Conservation (phyloP, 2,888 invertebrate genomes). For the Papilio protenor region DNA sequence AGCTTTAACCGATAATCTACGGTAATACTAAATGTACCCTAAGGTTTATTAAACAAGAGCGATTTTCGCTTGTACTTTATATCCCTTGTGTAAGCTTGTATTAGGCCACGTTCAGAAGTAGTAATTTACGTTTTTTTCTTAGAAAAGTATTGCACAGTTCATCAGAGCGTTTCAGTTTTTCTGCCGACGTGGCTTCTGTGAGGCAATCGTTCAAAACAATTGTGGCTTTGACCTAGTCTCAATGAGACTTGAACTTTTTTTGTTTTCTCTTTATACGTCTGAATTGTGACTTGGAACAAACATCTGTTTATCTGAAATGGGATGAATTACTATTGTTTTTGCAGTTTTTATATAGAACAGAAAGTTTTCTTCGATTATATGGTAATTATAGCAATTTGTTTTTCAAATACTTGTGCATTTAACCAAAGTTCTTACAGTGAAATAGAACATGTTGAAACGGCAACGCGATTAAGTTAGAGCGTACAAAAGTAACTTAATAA, state of each 20-base stretch:
- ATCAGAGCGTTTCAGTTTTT: constrained; percentile 37
- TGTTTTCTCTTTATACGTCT: background rate
- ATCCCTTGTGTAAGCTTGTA: constrained; percentile 26
- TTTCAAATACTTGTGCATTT: too few species aligned
- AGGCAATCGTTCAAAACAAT: constrained; percentile 27
- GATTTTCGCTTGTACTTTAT: constrained; percentile 33
- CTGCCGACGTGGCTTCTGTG: constrained; percentile 8
- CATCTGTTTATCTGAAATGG: background rate
- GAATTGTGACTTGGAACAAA: background rate
- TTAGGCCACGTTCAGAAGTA: constrained; percentile 31
- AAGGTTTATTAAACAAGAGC: constrained; percentile 8
- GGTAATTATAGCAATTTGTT: too few species aligned
- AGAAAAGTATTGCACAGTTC: constrained; percentile 32
- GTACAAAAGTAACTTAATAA: too few species aligned
- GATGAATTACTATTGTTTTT: background rate
- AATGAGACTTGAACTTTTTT: constrained; percentile 4
- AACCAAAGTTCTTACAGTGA: too few species aligned
- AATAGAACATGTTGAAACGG: too few species aligned
- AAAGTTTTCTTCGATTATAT: background rate
- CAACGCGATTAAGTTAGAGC: too few species aligned
- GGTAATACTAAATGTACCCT: constrained; percentile 38
- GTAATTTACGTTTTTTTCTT: constrained; percentile 42
- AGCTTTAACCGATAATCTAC: constrained; percentile 22
- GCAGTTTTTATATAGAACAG: background rate
- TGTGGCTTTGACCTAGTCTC: constrained; percentile 12